A percentile compares a stretch with the other conserved stretches of the same genome.
Conservation (phyloP, 2,113 vertebrate species). For the Mus pahari region DNA sequence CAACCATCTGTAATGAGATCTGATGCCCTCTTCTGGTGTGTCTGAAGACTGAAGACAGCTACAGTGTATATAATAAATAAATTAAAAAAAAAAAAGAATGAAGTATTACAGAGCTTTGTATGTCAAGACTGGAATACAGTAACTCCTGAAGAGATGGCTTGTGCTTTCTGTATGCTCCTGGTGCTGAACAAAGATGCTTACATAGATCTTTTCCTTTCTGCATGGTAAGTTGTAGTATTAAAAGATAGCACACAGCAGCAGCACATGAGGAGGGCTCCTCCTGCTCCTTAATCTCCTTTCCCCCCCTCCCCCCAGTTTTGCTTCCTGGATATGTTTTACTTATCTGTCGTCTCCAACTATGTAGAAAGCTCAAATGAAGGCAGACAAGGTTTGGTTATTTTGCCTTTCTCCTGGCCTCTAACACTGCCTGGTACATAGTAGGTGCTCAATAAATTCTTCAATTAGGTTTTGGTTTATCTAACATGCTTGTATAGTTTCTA, state of each 20-base stretch:
- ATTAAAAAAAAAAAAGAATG: no score
- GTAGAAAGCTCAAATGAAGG: neutral
- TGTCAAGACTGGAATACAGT: neutral
- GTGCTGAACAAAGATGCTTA: neutral
- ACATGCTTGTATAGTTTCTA: conserved; percentile 3
- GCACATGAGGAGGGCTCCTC: neutral
- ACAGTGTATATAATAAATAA: no score
- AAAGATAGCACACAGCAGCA: neutral
- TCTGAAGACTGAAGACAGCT: no score
- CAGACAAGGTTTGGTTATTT: neutral
- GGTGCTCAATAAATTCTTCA: neutral
- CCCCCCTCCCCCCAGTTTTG: neutral
- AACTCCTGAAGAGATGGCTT: neutral
- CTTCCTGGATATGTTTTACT: neutral
- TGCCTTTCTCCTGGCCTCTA: neutral
- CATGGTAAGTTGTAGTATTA: neutral
- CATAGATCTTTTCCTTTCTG: neutral
- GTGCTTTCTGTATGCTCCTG: neutral
- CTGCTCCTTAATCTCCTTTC: neutral
- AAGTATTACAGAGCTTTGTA: neutral
- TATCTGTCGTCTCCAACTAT: neutral
- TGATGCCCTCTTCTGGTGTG: no score
- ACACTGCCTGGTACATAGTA: neutral
- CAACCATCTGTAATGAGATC: no score
- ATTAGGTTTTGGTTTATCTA: conserved; percentile 35